Evolutionary conservation across 2,888 invertebrate species (phyloP).

Genomic region (Noctua janthe): DNA sequence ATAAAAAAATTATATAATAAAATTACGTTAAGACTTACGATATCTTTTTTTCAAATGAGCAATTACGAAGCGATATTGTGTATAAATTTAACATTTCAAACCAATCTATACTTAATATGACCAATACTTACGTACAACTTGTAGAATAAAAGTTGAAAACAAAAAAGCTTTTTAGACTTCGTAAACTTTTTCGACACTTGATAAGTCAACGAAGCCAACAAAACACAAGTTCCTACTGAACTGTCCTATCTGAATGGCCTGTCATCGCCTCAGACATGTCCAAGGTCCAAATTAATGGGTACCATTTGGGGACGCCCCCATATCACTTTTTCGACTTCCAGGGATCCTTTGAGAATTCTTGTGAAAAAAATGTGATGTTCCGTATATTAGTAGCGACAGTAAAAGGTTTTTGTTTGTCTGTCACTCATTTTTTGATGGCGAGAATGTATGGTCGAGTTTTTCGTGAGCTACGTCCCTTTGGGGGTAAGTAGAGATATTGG

Average conservation of each 20-base stretch:
- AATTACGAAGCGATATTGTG: too few species aligned
- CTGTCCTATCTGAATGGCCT: slow-evolving; percentile 62
- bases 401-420: slow-evolving; percentile 68
- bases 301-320: slow-evolving; percentile 58
- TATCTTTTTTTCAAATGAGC: too few species aligned
- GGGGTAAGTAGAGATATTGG: slow-evolving; percentile 47
- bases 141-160: background rate
- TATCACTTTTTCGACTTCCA: slow-evolving; percentile 65
- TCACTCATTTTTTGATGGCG: slow-evolving; percentile 63
- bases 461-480: slow-evolving; percentile 39
- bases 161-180: too few species aligned
- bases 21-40: too few species aligned
- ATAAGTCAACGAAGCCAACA: background rate
- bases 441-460: slow-evolving; percentile 47
- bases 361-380: slow-evolving; percentile 53
- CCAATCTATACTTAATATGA: background rate
- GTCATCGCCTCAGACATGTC: slow-evolving; percentile 68
- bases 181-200: background rate
- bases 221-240: background rate
- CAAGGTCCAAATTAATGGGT: slow-evolving; percentile 67
- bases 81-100: background rate
- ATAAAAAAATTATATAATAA: too few species aligned
- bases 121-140: background rate
- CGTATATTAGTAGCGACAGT: slow-evolving; percentile 62
- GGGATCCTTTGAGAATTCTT: slow-evolving; percentile 62